Evolutionary conservation across 2,888 invertebrate species (phyloP), one percentile per base, ranked within the genome.

Genomic region (Psylliodes chrysocephalus): DNA sequence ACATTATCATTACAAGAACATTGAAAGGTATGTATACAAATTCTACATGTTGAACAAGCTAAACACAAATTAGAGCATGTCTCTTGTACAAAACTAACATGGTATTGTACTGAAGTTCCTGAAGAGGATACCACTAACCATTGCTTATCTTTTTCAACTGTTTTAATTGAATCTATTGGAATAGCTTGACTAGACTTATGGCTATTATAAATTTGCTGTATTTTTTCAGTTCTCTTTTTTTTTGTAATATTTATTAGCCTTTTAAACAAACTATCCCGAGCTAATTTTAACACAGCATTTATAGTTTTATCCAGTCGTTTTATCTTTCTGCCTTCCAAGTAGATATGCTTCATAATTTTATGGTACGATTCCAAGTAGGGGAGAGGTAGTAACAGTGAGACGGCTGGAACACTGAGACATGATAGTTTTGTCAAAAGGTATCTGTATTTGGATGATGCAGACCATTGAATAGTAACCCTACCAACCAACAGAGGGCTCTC

Each of bases 261-360:
- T 47, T 63, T 53, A 60, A 60, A 66, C 8, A 60, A 15, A 22
- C 35, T 57, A 28, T 65, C 61, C 12, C 62, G 18, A n/a, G 52
- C 57, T 8, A 61, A 17, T 60, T 56, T 61, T 28, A 62, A 49
- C 5, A 65, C 44, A 28, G 56, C 57, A 62, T 62, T 42, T 12
- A 60, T 53, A 33, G 38, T 59, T 59, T 59, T 49, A 19, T 62
- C 54, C 25, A 47, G 47, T 25, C 54, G 12, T 38, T 38, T 38
- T 4, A 12, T 3, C 15, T 38, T 12, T 63, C 73, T 71, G 5
- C 72, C 71, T 7, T 66, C 46, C 12, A 75, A 52, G 59, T 73
- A 73, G 14, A 71, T 60, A 56, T 73, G 66, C 56, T 71, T 71
- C 1, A 70, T 60, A 10, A 52, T 63, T 47, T 55, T 53, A 40